Conservation (phyloP, 2,113 vertebrate species). For the Microcebus jonahi region DNA sequence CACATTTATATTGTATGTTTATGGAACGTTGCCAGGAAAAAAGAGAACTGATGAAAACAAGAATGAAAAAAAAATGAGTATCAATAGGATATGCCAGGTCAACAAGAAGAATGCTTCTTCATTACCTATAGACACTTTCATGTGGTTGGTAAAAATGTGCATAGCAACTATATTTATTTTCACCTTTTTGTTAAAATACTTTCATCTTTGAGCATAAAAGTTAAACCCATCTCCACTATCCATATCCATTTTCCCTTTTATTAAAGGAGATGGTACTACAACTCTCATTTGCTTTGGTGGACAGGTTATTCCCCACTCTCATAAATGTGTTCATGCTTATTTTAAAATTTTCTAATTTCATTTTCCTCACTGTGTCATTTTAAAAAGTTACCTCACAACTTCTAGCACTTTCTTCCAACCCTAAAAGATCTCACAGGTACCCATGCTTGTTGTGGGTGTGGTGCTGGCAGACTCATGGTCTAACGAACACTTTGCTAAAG, state of each 20-base stretch:
- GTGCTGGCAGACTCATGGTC: neutral
- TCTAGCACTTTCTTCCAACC: neutral
- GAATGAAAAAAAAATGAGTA: neutral
- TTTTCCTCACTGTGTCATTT: neutral
- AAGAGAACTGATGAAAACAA: neutral
- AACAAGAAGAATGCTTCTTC: neutral
- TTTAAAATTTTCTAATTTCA: constrained; percentile 32
- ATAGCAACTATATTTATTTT: neutral
- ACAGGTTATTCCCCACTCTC: neutral
- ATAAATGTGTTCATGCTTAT: neutral
- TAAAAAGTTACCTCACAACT: neutral
- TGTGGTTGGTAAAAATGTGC: neutral
- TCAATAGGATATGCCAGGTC: neutral
- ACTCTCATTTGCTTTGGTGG: neutral
- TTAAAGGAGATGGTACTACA: neutral
- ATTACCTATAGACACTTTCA: neutral
- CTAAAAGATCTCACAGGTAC: neutral
- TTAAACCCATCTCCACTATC: neutral
- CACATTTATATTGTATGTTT: neutral
- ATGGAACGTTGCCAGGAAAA: neutral
- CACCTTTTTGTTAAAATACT: neutral
- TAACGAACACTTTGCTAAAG: neutral
- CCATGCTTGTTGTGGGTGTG: neutral
- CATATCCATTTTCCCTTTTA: neutral
- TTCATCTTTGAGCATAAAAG: neutral